Evolutionary conservation across 2,113 vertebrate genomes (phyloP).

Genomic region (Otocyon megalotis): DNA sequence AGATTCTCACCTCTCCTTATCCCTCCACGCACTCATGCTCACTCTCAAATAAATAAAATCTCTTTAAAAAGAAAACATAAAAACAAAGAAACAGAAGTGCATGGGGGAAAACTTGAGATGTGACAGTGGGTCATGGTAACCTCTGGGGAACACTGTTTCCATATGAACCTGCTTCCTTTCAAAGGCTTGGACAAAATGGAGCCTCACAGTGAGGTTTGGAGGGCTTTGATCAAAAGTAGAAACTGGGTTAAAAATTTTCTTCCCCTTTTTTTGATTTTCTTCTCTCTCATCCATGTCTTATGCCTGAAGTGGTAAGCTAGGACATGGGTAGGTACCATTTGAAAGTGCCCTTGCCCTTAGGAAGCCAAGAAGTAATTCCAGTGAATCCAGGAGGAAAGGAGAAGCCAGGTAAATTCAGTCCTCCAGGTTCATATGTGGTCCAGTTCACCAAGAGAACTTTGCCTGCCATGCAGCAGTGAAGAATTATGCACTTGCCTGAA

Average conservation of each 20-base stretch:
- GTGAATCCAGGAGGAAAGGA: not conserved
- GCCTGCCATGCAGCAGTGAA: not conserved
- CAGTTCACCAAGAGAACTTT: not conserved
- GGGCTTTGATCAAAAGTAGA: not conserved
- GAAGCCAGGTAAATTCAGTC: not conserved
- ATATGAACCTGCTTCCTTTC: not conserved
- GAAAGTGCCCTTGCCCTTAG: not conserved
- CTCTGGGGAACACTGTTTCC: not conserved
- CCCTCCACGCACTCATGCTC: too few relatives aligned
- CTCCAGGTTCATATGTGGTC: not conserved
- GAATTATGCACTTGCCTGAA: not conserved
- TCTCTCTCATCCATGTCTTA: not conserved
- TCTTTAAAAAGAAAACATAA: not conserved
- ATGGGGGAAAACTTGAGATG: not conserved
- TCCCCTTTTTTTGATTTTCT: not conserved
- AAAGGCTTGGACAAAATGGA: not conserved
- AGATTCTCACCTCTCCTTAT: too few relatives aligned
- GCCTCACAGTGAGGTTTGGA: not conserved
- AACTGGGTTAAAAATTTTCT: not conserved
- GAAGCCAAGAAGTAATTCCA: not conserved
- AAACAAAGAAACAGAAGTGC: not conserved
- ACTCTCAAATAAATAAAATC: not conserved
- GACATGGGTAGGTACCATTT: not conserved
- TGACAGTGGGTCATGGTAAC: not conserved
- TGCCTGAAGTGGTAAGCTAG: not conserved